Percentiles rank a stretch among this genome's conserved stretches.
Evolutionary conservation across 2,797 vertebrate genomes (phyloP).

Genomic region (Takifugu ocellatus): DNA sequence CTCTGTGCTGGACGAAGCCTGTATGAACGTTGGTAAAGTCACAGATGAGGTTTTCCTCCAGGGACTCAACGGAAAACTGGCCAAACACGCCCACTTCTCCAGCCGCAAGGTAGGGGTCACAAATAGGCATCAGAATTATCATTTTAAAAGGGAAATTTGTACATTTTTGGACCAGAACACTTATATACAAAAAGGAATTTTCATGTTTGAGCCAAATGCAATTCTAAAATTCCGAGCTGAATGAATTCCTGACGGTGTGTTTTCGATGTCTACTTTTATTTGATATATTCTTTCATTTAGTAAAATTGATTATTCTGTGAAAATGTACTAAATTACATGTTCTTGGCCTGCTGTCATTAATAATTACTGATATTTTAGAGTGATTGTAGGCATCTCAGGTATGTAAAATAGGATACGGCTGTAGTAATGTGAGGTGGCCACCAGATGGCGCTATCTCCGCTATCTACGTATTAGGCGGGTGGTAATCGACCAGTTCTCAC

Average conservation of each 20-base stretch:
- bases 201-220: no score
- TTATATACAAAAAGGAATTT: no score
- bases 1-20: slow-evolving; percentile 92
- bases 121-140: no score
- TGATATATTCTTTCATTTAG: no score
- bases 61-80: slow-evolving; percentile 90
- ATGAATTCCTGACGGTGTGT: no score
- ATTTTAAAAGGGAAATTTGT: no score
- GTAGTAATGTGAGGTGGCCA: slow-evolving; percentile 28
- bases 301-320: no score
- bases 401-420: background rate
- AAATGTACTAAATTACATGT: no score
- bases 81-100: slow-evolving; percentile 92
- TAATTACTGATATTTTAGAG: background rate
- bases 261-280: no score
- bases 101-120: slow-evolving; percentile 88
- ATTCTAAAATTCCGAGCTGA: no score
- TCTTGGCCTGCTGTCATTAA: background rate
- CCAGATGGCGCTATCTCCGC: slow-evolving; percentile 23
- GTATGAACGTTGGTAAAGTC: slow-evolving; percentile 97
- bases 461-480: slow-evolving; percentile 28
- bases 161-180: no score
- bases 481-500: slow-evolving; percentile 40
- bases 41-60: slow-evolving; percentile 96
- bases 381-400: background rate